A percentile compares a stretch with the other conserved stretches of the same genome.
Evolutionary conservation across 2,797 vertebrate genomes (phyloP).

Genomic region (Iguana delicatissima): DNA sequence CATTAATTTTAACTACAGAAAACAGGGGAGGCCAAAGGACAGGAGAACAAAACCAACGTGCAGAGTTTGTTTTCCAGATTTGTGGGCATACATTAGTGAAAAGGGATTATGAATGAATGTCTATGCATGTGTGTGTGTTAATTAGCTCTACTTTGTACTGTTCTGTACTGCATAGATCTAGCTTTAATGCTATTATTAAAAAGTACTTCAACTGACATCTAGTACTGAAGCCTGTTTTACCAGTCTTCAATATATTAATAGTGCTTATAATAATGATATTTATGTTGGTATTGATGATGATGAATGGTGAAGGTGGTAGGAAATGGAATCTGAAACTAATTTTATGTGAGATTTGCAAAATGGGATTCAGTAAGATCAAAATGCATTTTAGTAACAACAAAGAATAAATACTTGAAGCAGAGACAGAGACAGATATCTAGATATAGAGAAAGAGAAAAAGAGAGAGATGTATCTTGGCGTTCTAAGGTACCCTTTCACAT

Average conservation of each 20-base stretch:
- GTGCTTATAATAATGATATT: not conserved
- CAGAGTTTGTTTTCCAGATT: not conserved
- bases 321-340: no score
- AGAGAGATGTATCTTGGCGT: no score
- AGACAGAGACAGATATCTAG: no score
- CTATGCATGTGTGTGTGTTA: not conserved
- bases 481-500: no score
- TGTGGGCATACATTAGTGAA: constrained; percentile 15
- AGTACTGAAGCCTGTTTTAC: not conserved
- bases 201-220: not conserved
- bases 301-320: no score
- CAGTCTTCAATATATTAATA: not conserved
- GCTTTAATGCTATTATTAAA: not conserved
- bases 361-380: no score
- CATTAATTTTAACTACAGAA: constrained; percentile 17
- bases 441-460: no score
- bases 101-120: not conserved
- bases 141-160: not conserved
- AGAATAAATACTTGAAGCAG: not conserved
- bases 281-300: no score
- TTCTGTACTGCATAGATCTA: not conserved
- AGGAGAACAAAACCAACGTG: constrained; percentile 5
- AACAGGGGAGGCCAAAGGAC: constrained; percentile 1
- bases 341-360: no score
- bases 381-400: not conserved